Base-by-base conservation (phyloP, 2,797 vertebrate genomes). In the Enoplosus armatus region DNA sequence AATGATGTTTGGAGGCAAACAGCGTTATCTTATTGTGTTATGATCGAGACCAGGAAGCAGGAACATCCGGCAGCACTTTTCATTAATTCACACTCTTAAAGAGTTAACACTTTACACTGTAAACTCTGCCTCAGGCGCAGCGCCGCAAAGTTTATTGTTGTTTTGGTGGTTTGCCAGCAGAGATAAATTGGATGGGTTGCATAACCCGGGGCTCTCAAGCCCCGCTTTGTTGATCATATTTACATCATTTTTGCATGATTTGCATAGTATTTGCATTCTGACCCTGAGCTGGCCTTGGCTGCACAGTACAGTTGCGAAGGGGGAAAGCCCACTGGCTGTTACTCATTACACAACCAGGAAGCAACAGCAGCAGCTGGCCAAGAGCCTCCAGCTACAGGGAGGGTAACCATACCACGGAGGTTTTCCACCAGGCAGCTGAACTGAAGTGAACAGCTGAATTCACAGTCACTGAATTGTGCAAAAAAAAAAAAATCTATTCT, bases 181-280 rank as follows among this genome's bases (percentile, higher is more conserved):
- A 79, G 37, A 43, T 39, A 48, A 39, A 37, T 65, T 0, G 39
- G 31, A 43, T 8, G 20, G 20, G 24, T 47, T 77, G 18, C 20
- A 27, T 71, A 51, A 68, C 20, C 31, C 24, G 18, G 11, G 29
- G 18, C 27, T 15, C 45, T 24, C 15, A 8, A n/a, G 5, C 15
- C 5, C 4, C n/a, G 14, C 18, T 72, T 63, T 71, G 24, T 33
- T 6, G 15, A 72, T 60, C n/a, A 45, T 35, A 89, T 91, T 88
- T 90, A 16, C 79, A 54, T 88, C 73, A 8, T 26, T 56, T 79
- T 87, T 86, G 75, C 82, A 82, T 84, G 14, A 62, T 72, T 72
- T 72, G 60, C 73, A 89, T 85, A 66, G 2, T 35, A 84, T 91
- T 91, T 92, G 86, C 83, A 90, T 91, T 18, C 43, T 72, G 77